A percentile compares a stretch with the other conserved stretches of the same genome.
These are phyloP conservation scores for Antheraea assamensis DNA, from an alignment of 2,888 invertebrate species.

Conservation along the genomic window DNA sequence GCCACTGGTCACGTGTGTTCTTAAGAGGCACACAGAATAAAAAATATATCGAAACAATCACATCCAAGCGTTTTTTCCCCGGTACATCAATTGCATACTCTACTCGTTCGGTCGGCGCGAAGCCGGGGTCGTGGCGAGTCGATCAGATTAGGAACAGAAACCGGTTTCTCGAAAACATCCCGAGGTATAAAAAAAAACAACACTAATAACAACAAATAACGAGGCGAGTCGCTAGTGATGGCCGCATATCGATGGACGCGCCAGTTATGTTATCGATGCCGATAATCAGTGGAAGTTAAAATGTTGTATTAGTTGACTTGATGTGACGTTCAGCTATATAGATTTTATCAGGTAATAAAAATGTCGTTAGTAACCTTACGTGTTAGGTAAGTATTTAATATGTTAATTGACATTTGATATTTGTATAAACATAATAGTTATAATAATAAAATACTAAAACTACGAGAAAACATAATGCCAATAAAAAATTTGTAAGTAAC, in stretches of 20 bases:
- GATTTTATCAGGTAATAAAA: constrained; percentile 2
- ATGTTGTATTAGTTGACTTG: constrained; percentile 6
- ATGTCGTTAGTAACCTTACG: background rate
- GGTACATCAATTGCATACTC: constrained; percentile 47
- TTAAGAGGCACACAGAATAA: background rate
- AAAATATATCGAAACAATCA: constrained; percentile 1
- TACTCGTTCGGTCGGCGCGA: constrained; percentile 35
- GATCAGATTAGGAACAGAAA: constrained; percentile 76
- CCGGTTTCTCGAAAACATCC: constrained; percentile 77
- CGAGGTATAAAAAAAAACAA: constrained; percentile 67
- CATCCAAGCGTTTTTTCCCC: constrained; percentile 27
- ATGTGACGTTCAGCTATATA: constrained; percentile 10
- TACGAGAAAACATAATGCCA: no score
- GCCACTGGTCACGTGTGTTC: background rate
- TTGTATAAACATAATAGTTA: background rate
- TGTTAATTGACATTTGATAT: background rate
- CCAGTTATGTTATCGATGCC: constrained; percentile 48
- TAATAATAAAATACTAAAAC: background rate
- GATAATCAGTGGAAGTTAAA: constrained; percentile 31
- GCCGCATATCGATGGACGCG: constrained; percentile 46
- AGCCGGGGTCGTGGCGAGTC: constrained; percentile 67
- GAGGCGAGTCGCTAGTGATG: constrained; percentile 61
- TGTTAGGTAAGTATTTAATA: background rate
- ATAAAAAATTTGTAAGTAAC: no score
- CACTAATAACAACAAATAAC: constrained; percentile 82